Base-by-base conservation (phyloP, 2,888 invertebrate species). In the Agrochola macilenta region DNA sequence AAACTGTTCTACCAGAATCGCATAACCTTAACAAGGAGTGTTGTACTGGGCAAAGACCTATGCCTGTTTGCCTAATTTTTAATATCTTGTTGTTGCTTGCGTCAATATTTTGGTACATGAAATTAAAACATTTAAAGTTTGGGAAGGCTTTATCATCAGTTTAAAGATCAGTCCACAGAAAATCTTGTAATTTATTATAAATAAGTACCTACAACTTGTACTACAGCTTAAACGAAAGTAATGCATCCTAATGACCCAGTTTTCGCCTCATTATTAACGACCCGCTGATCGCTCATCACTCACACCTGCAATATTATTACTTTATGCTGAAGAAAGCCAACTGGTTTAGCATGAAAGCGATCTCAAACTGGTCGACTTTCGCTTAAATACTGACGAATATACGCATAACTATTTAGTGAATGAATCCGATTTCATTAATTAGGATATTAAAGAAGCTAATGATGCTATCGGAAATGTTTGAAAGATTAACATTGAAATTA, bases 291-390 rank as follows among this genome's bases (percentile, higher is more conserved):
- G 73, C 77, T 71, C 69, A 75, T 89, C n/a, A 60, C 81, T 90
- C 87, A 65, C 64, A 87, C 81, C 85, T 80, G 82, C 81, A 81
- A 89, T 80, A 87, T 88, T 90, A 90, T 89, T 88, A 89, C 86
- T 86, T 91, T 92, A 93, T 91, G 89, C 91, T 89, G 93, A 95
- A 94, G 95, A 95, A 96, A 96, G 95, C 91, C 92, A 91, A 94
- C 95, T 90, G 93, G 94, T 95, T 94, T 89, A 82, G 87, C 88
- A 91, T 81, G 93, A 93, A 93, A 93, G 93, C 82, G 91, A 91
- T 87, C 83, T 83, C 69, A 35, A 82, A 73, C 79, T 86, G 87
- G 84, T 83, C 85, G 84, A 93, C 94, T 94, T 94, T 94, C 94
- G 93, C 92, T 92, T 64, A 87, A 88, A 90, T 86, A 84, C 87